Conservation (phyloP, 2,797 vertebrate genomes). For the Champsocephalus esox region DNA sequence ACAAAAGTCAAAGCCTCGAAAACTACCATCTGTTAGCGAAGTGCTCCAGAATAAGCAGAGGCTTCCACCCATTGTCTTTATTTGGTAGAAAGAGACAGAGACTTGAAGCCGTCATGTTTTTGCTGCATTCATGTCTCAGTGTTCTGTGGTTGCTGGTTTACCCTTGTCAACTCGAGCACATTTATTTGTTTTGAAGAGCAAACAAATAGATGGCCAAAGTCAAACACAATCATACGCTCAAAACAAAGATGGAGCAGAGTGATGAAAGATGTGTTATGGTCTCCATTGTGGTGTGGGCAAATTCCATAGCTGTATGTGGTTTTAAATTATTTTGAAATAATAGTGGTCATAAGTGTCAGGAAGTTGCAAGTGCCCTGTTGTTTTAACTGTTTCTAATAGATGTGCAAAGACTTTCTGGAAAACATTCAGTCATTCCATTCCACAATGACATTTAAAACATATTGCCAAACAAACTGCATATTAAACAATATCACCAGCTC, state of each 20-base stretch:
- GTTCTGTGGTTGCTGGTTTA: constrained; percentile 38
- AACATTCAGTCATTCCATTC: background rate
- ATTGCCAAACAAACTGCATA: background rate
- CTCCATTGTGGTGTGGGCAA: constrained; percentile 17
- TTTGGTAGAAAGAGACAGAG: constrained; percentile 58
- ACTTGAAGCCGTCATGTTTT: constrained; percentile 40
- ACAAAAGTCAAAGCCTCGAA: constrained; percentile 47
- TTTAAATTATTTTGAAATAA: constrained; percentile 22
- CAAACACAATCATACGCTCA: constrained; percentile 44
- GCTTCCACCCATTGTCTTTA: constrained; percentile 68
- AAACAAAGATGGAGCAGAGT: constrained; percentile 24
- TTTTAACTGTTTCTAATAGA: constrained; percentile 11
- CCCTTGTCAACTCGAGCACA: constrained; percentile 34
- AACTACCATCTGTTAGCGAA: constrained; percentile 67
- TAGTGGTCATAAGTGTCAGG: background rate
- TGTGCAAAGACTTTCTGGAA: constrained; percentile 1
- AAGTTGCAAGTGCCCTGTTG: background rate
- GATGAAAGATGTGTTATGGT: constrained; percentile 25
- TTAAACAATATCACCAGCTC: background rate
- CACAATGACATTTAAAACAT: background rate
- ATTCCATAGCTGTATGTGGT: constrained; percentile 30
- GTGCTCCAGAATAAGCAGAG: constrained; percentile 40
- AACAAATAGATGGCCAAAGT: constrained; percentile 49
- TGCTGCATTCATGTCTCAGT: constrained; percentile 15
- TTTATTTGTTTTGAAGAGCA: constrained; percentile 36